These are phyloP conservation scores for Myxocyprinus asiaticus DNA, from an alignment of 2,113 vertebrate species.

Conservation along the genomic window DNA sequence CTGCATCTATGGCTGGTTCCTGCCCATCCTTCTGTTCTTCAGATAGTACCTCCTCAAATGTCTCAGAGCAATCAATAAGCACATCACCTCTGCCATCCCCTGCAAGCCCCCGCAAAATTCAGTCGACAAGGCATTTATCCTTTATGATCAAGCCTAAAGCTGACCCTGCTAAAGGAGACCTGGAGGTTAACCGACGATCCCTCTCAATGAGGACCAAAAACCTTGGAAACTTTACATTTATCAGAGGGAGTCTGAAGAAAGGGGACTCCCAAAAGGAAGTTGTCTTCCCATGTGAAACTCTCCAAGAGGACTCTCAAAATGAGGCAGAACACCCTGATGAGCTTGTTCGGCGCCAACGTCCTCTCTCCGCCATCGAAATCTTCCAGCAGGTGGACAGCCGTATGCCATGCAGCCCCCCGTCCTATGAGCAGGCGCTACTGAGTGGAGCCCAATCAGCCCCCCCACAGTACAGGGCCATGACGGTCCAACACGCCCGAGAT, in stretches of 20 bases:
- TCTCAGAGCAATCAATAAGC: slow-evolving; percentile 79
- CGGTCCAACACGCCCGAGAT: slow-evolving; percentile 76
- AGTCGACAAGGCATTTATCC: slow-evolving; percentile 67
- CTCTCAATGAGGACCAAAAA: slow-evolving; percentile 78
- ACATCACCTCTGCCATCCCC: slow-evolving; percentile 84
- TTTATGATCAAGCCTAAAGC: slow-evolving; percentile 59
- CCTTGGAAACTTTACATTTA: slow-evolving; percentile 60
- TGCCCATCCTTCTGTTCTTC: slow-evolving; percentile 78
- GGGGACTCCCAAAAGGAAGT: slow-evolving; percentile 73
- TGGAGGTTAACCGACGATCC: slow-evolving; percentile 77
- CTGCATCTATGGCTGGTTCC: slow-evolving; percentile 66
- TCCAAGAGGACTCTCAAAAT: slow-evolving; percentile 73
- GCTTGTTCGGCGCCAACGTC: slow-evolving; percentile 53
- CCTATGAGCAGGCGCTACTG: slow-evolving; percentile 83
- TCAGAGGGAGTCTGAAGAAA: slow-evolving; percentile 72
- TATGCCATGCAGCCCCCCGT: slow-evolving; percentile 79
- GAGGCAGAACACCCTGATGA: slow-evolving; percentile 53
- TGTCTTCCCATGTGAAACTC: slow-evolving; percentile 76
- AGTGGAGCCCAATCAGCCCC: slow-evolving; percentile 43
- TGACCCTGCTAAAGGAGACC: slow-evolving; percentile 55
- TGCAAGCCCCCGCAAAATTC: slow-evolving; percentile 67
- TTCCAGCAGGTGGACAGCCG: slow-evolving; percentile 80
- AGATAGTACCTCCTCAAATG: slow-evolving; percentile 77
- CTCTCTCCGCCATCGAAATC: slow-evolving; percentile 81
- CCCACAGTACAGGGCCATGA: slow-evolving; percentile 71